Percentiles rank a stretch among this genome's conserved stretches.
phyloP scores from a whole-genome alignment of 2,888 invertebrate genomes.

The Pemphredon lugubris region DNA sequence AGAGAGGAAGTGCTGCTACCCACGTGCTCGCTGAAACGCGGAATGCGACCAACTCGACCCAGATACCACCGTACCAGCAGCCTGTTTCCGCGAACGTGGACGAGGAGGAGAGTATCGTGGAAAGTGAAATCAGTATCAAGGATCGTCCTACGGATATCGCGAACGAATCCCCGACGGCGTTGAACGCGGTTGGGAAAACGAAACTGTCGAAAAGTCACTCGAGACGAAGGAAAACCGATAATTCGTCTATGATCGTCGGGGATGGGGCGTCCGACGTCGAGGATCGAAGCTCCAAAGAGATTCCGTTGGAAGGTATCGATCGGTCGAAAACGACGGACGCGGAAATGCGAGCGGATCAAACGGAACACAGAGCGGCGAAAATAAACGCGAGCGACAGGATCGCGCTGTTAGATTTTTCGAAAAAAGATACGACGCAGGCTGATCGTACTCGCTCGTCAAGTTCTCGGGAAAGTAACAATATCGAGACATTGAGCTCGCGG shows the following conservation, averaged over 20 bases:
- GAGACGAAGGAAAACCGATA: neutral
- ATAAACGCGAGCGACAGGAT: too few species aligned
- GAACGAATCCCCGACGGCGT: neutral
- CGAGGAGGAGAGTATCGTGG: slow-evolving; percentile 20
- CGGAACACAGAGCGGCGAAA: slow-evolving; percentile 34
- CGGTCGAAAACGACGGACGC: neutral
- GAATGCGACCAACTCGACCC: slow-evolving; percentile 66
- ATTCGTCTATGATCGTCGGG: neutral
- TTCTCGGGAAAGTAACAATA: slow-evolving; percentile 48
- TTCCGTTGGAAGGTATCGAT: too few species aligned
- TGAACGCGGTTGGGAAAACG: neutral
- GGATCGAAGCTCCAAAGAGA: too few species aligned
- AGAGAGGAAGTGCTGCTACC: slow-evolving; percentile 61
- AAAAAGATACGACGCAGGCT: neutral
- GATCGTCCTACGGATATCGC: slow-evolving; percentile 7
- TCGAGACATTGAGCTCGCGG: slow-evolving; percentile 46
- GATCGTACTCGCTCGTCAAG: slow-evolving; percentile 1
- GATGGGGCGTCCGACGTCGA: too few species aligned
- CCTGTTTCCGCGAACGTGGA: slow-evolving; percentile 46
- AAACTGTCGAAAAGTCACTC: neutral
- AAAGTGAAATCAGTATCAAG: slow-evolving; percentile 43
- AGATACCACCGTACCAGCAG: slow-evolving; percentile 57
- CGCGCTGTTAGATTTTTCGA: too few species aligned
- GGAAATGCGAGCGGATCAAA: slow-evolving; percentile 29
- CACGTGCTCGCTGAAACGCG: slow-evolving; percentile 56